Evolutionary conservation across 2,113 vertebrate genomes (phyloP).

Genomic region (Equus quagga): DNA sequence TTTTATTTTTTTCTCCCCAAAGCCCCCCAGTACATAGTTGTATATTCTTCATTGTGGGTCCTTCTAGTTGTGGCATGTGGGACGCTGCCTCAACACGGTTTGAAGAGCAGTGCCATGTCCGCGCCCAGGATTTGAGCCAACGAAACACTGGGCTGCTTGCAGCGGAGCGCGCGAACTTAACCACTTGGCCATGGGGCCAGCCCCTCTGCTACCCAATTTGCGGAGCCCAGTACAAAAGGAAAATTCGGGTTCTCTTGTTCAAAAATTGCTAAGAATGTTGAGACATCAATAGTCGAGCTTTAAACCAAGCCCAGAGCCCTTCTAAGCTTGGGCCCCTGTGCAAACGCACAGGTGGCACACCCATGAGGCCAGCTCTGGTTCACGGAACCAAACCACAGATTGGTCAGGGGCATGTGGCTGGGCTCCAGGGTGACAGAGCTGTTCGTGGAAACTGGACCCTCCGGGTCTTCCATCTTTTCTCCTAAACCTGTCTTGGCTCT

Average conservation of each 20-base stretch:
- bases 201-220: not conserved
- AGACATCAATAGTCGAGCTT: not conserved
- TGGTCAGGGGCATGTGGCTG: not conserved
- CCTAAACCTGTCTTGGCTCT: not conserved
- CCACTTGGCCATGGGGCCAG: too few species aligned
- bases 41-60: too few species aligned
- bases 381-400: not conserved
- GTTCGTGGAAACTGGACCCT: not conserved
- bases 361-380: not conserved
- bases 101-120: too few species aligned
- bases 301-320: not conserved
- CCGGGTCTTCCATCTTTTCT: not conserved
- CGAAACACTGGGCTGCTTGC: too few species aligned
- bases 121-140: too few species aligned
- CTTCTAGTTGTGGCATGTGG: too few species aligned
- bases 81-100: too few species aligned
- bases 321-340: not conserved
- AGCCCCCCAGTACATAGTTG: too few species aligned
- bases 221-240: not conserved
- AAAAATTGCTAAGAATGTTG: not conserved
- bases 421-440: not conserved
- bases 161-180: too few species aligned
- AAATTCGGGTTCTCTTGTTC: not conserved
- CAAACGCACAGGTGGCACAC: too few species aligned
- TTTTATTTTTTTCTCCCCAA: too few species aligned